A percentile compares a stretch with the other conserved stretches of the same genome.
Evolutionary conservation across 2,888 invertebrate species (phyloP).

Genomic region (Cheiracanthium punctorium): DNA sequence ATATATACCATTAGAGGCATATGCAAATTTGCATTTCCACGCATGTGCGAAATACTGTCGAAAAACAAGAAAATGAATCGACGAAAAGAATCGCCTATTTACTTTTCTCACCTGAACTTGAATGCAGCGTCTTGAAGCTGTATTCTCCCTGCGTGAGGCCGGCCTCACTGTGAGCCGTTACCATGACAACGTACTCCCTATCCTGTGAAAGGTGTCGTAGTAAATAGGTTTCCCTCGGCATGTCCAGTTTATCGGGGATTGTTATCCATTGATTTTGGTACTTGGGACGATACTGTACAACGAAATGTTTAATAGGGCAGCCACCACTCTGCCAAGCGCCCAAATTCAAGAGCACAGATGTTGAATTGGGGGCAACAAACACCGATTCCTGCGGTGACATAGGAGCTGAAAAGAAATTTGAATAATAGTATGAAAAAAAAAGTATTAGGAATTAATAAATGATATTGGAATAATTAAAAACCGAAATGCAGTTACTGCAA

Average conservation of each 20-base stretch:
- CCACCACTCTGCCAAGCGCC: slow-evolving; percentile 75
- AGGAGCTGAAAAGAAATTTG: slow-evolving; percentile 74
- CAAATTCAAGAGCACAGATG: slow-evolving; percentile 75
- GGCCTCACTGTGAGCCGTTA: slow-evolving; percentile 76
- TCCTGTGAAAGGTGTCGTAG: slow-evolving; percentile 74
- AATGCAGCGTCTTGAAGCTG: slow-evolving; percentile 75
- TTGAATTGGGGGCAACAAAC: slow-evolving; percentile 74
- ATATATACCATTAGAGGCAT: too few relatives aligned
- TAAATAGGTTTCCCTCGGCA: slow-evolving; percentile 30
- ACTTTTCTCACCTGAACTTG: background rate
- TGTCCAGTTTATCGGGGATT: slow-evolving; percentile 9
- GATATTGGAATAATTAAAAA: too few relatives aligned
- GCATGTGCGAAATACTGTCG: background rate
- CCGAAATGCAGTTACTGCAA: too few relatives aligned
- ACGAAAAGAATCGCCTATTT: background rate
- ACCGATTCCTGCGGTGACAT: slow-evolving; percentile 74
- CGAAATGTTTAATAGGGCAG: slow-evolving; percentile 75
- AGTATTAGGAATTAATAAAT: too few relatives aligned
- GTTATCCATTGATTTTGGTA: slow-evolving; percentile 45
- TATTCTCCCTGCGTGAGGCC: slow-evolving; percentile 76
- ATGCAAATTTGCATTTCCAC: too few relatives aligned
- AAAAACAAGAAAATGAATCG: background rate
- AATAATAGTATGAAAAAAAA: too few relatives aligned
- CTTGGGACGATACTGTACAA: slow-evolving; percentile 73
- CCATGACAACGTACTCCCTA: slow-evolving; percentile 76